phyloP scores from a whole-genome alignment of 2,113 vertebrate genomes.

The Planiliza haematocheilus region DNA sequence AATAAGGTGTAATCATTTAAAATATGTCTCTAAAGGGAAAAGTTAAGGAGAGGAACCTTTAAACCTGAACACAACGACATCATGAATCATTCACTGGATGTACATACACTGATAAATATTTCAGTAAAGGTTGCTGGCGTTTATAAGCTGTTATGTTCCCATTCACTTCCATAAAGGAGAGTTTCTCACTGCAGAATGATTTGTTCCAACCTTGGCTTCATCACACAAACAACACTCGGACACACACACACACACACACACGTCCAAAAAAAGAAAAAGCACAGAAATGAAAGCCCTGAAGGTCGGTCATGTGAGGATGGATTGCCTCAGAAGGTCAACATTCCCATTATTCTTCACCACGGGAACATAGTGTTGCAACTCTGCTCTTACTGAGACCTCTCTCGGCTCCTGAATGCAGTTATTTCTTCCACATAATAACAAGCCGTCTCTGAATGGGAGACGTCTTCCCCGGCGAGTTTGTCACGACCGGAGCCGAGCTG shows the following conservation, averaged over 20 bases:
- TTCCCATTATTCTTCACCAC: slow-evolving; percentile 68
- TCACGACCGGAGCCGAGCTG: slow-evolving; percentile 6
- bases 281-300: slow-evolving; percentile 69
- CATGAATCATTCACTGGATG: background rate
- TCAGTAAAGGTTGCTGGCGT: background rate
- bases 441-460: slow-evolving; percentile 28
- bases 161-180: slow-evolving; percentile 28
- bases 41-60: background rate
- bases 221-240: slow-evolving; percentile 49
- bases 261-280: background rate
- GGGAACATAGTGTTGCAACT: slow-evolving; percentile 53
- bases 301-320: slow-evolving; percentile 74
- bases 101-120: background rate
- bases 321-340: slow-evolving; percentile 77
- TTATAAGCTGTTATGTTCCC: background rate
- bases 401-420: slow-evolving; percentile 6
- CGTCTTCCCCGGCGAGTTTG: slow-evolving; percentile 17
- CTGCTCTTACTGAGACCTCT: slow-evolving; percentile 19
- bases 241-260: slow-evolving; percentile 4
- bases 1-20: no score
- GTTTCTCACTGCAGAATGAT: slow-evolving; percentile 37
- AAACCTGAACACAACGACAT: background rate
- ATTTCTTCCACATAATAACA: slow-evolving; percentile 43
- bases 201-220: slow-evolving; percentile 46
- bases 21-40: background rate